Evolutionary conservation across 2,888 invertebrate genomes (phyloP).

Genomic region (Celastrina argiolus): DNA sequence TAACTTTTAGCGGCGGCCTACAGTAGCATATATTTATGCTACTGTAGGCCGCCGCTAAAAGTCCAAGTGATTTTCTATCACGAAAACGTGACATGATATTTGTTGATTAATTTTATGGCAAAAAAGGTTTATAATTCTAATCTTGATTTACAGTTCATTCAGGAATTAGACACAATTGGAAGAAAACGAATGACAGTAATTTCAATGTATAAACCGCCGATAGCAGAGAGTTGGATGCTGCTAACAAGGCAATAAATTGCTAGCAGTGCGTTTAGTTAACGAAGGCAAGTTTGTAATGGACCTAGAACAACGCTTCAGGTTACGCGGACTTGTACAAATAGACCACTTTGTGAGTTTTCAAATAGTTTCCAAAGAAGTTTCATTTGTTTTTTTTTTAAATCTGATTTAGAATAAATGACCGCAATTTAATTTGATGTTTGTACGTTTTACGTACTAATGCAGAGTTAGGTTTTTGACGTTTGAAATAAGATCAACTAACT

Average conservation of each 20-base stretch:
- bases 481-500: no score
- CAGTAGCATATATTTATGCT: no score
- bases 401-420: background rate
- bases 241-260: slow-evolving; percentile 24
- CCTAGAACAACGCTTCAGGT: slow-evolving; percentile 9
- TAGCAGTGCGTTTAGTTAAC: slow-evolving; percentile 17
- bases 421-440: no score
- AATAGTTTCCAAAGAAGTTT: background rate
- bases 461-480: no score
- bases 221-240: background rate
- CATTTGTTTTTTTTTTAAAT: background rate
- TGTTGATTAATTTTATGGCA: no score
- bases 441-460: no score
- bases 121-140: no score
- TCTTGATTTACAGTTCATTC: background rate
- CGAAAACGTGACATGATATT: no score
- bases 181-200: background rate
- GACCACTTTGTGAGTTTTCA: background rate
- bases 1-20: no score
- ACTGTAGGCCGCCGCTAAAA: no score
- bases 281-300: slow-evolving; percentile 15
- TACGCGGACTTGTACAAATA: background rate
- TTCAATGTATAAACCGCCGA: background rate
- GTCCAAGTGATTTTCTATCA: no score
- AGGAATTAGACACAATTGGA: background rate